Base-by-base conservation (phyloP, 1,140 invertebrate species). In the Dysdera silvatica region DNA sequence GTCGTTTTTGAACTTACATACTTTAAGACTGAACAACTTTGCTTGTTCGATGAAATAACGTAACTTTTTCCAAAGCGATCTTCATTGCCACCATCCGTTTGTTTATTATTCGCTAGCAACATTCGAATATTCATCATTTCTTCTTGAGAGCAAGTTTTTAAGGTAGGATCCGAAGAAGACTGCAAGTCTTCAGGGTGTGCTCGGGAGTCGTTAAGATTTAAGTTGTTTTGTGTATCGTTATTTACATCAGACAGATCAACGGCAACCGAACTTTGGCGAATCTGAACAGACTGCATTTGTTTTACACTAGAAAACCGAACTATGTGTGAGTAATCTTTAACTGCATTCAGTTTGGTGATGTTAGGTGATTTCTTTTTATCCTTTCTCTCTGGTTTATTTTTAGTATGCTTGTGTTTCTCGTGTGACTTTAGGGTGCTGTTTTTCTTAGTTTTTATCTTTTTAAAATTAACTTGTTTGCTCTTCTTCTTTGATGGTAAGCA, bases 241-340 rank as follows among this genome's bases (percentile, higher is more conserved):
- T 12, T 31, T 7, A 40, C 32, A n/a, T 45, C 29, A 24, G 51
- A 37, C 18, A 55, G 41, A 52, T 55, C 40, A 4, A 63, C 10
- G 40, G 61, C 51, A 16, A 63, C 52, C 14, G 61, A 63, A 48
- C 61, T 49, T 28, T 63, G 61, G 3, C 41, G 41, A 23, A 63
- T 63, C 33, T 63, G 61, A 28, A 63, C 61, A 23, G 61, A 40
- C 32, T 63, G 52, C 61, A 63, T 63, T 56, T 63, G 55, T 45
- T 63, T 63, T 7, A 63, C 61, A 40, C 61, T 55, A 14, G 61
- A 48, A 40, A 48, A 55, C 20, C 56, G 52, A 6, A 63, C 61
- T 41, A 63, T 47, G 5, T 33, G 40, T 31, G 61, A 54, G 28
- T 63, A 63, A 37, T 63, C 61, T 33, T 54, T 54, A 6, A 54